These are phyloP conservation scores for Luffia ferchaultella DNA, from an alignment of 2,888 invertebrate genomes.

Conservation along the genomic window DNA sequence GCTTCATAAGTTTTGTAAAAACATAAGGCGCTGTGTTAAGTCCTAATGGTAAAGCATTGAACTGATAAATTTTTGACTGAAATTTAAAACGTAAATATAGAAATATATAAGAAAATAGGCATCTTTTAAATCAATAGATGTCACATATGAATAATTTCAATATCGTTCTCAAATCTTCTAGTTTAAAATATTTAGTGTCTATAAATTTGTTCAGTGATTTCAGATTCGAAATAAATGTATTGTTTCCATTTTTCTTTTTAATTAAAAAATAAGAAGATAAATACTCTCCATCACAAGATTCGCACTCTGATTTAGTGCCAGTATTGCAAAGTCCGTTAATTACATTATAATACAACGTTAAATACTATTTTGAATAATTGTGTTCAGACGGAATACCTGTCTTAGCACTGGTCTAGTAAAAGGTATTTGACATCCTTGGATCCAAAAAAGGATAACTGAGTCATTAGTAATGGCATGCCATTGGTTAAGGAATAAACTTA, in stretches of 20 bases:
- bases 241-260: not conserved
- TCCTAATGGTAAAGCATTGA: constrained; percentile 14
- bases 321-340: not conserved
- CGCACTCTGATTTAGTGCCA: constrained; percentile 3
- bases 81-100: not conserved
- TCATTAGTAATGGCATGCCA: constrained; percentile 14
- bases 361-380: not conserved
- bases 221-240: not conserved
- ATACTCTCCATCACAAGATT: constrained; percentile 6
- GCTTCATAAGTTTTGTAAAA: constrained; percentile 16
- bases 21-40: constrained; percentile 12
- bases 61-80: constrained; percentile 8
- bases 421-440: constrained; percentile 7
- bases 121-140: constrained; percentile 5
- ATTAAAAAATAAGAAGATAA: constrained; percentile 4
- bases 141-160: not conserved
- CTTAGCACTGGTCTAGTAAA: constrained; percentile 2
- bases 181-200: not conserved
- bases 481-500: constrained; percentile 8
- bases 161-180: not conserved
- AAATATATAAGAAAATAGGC: constrained; percentile 7
- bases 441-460: constrained; percentile 10
- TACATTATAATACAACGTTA: constrained; percentile 3
- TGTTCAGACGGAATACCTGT: not conserved
- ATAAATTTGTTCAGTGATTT: constrained; percentile 6